These are phyloP conservation scores for Rambutsinella grinnellia DNA, from an alignment of 2,888 invertebrate genomes.

Conservation along the genomic window DNA sequence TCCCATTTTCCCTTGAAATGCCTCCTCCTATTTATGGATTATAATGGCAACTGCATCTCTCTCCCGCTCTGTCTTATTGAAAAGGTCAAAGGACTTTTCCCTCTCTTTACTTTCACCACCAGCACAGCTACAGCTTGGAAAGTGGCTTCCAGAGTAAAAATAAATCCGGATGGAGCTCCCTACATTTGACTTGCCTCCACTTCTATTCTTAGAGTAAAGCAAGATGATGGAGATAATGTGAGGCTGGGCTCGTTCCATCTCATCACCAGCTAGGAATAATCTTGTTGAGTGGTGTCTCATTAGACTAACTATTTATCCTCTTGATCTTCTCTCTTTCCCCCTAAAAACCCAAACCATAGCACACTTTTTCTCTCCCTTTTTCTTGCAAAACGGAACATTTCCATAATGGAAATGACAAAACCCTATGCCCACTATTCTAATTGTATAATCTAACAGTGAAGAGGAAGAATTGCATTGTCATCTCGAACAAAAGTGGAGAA, in stretches of 20 bases:
- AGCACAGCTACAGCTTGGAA: too few species aligned
- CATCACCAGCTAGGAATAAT: conserved; percentile 47
- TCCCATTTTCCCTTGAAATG: not conserved
- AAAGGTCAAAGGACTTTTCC: conserved; percentile 51
- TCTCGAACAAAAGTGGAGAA: too few species aligned
- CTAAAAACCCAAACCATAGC: too few species aligned
- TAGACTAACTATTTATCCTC: conserved; percentile 28
- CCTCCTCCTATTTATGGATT: not conserved
- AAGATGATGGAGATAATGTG: too few species aligned
- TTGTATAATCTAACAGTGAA: not conserved
- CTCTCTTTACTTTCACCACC: too few species aligned
- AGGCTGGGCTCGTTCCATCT: not conserved
- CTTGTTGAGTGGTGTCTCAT: conserved; percentile 54
- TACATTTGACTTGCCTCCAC: too few species aligned
- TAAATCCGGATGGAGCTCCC: too few species aligned
- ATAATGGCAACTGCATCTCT: conserved; percentile 29
- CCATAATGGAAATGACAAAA: not conserved
- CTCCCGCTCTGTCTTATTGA: conserved; percentile 14
- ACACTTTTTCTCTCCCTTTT: not conserved
- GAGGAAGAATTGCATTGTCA: too few species aligned
- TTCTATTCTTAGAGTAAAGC: too few species aligned
- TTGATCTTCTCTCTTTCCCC: conserved; percentile 18
- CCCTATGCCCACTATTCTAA: not conserved
- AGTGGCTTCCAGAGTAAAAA: too few species aligned
- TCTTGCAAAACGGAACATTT: not conserved